Percentiles rank a stretch among this genome's conserved stretches.
Conservation (phyloP, 2,797 vertebrate species). For the Myoxocephalus aenaeus region DNA sequence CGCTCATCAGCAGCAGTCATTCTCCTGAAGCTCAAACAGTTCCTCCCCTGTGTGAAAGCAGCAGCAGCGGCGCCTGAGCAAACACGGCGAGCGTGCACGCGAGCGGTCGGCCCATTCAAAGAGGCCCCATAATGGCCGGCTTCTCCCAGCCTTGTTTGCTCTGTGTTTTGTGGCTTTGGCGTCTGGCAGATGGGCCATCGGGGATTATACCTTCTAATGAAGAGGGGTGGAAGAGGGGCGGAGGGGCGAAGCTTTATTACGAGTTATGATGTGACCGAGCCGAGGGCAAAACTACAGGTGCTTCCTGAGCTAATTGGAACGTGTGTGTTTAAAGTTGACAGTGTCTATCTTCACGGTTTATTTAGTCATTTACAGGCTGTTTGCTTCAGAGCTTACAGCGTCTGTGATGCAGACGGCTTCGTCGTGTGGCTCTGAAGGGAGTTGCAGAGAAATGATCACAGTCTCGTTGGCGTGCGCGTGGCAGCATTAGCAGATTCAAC, state of each 20-base stretch:
- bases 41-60: constrained; percentile 58
- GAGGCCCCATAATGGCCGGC: constrained; percentile 57
- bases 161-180: constrained; percentile 65
- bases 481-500: background rate
- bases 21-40: constrained; percentile 51
- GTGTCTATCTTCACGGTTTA: background rate
- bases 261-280: constrained; percentile 41
- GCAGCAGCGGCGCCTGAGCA: constrained; percentile 51
- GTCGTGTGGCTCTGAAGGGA: background rate
- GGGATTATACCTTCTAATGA: constrained; percentile 81
- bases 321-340: background rate
- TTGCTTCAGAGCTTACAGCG: background rate
- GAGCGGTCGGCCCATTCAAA: constrained; percentile 65
- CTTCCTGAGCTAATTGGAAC: background rate
- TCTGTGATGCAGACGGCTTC: background rate
- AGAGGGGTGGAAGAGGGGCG: constrained; percentile 50
- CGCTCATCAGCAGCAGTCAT: constrained; percentile 44
- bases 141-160: constrained; percentile 77
- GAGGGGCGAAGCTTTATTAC: constrained; percentile 23
- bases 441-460: background rate
- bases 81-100: constrained; percentile 64
- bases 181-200: constrained; percentile 80
- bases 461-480: background rate
- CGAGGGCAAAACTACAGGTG: background rate
- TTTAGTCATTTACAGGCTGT: background rate